Conservation (phyloP, 2,888 invertebrate species). For the Archips crataeganus region DNA sequence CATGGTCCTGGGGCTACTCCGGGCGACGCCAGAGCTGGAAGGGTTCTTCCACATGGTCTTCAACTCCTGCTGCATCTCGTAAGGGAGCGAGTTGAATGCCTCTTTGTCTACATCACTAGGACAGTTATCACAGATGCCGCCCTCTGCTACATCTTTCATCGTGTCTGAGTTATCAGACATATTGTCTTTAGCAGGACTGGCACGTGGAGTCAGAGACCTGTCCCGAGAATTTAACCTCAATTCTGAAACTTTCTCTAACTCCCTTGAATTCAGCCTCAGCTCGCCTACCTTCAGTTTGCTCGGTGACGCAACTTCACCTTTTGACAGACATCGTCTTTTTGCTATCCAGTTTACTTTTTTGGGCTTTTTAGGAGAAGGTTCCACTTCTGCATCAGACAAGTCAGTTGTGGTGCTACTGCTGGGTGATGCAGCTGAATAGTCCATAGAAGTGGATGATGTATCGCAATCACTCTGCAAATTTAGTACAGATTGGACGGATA, state of each 20-base stretch:
- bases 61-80: constrained; percentile 90
- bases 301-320: constrained; percentile 87
- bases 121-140: constrained; percentile 80
- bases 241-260: constrained; percentile 85
- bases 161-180: constrained; percentile 74
- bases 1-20: constrained; percentile 77
- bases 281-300: constrained; percentile 90
- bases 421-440: constrained; percentile 79
- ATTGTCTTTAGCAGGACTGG: constrained; percentile 78
- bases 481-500: constrained; percentile 92
- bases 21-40: constrained; percentile 70
- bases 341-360: constrained; percentile 83
- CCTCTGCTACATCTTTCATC: constrained; percentile 73
- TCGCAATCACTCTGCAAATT: constrained; percentile 87
- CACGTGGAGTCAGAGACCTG: constrained; percentile 76
- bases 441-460: constrained; percentile 77
- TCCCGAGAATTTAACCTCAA: constrained; percentile 78
- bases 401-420: constrained; percentile 85
- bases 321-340: constrained; percentile 77
- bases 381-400: constrained; percentile 89
- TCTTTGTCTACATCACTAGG: constrained; percentile 89
- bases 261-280: constrained; percentile 87
- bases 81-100: constrained; percentile 90
- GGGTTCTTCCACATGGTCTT: constrained; percentile 88
- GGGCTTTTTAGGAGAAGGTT: constrained; percentile 92